A percentile compares a stretch with the other conserved stretches of the same genome.
phyloP scores from a whole-genome alignment of 2,113 vertebrate species.

The Ellobius talpinus region DNA sequence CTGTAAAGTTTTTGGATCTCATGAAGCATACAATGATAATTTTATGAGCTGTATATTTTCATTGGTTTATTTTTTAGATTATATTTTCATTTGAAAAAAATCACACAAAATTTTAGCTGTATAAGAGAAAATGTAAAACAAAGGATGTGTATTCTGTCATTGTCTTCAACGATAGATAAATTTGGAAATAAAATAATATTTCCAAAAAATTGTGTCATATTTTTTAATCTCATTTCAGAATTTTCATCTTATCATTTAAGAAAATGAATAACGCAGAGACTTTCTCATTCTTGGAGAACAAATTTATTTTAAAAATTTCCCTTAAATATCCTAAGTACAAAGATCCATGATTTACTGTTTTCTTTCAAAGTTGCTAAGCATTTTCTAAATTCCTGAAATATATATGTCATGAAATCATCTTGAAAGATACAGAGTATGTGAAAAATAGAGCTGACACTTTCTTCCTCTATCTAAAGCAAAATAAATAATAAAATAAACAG shows the following conservation, averaged over 20 bases:
- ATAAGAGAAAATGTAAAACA: neutral
- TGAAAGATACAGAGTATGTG: conserved; percentile 30
- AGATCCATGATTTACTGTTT: conserved; percentile 19
- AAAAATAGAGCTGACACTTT: conserved; percentile 58
- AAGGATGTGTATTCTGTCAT: neutral
- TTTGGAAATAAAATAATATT: conserved; percentile 10
- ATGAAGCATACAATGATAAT: neutral
- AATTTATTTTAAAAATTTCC: conserved; percentile 2
- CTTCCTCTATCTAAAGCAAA: conserved; percentile 25
- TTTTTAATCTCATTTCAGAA: conserved; percentile 17
- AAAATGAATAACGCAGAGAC: neutral
- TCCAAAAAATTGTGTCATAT: neutral
- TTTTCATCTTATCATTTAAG: conserved; percentile 36
- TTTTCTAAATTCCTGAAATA: conserved; percentile 63
- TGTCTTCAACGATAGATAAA: neutral
- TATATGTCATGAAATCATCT: conserved; percentile 37
- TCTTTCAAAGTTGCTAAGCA: conserved; percentile 34
- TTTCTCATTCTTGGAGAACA: conserved; percentile 7
- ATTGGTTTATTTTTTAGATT: conserved; percentile 44
- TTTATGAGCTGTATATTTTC: conserved; percentile 20
- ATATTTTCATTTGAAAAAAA: conserved; percentile 34
- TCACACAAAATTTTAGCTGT: neutral
- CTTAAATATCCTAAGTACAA: conserved; percentile 53
- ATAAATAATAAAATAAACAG: neutral
- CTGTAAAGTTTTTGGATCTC: conserved; percentile 6